Conservation (phyloP, 2,113 vertebrate genomes). For the Equus przewalskii region DNA sequence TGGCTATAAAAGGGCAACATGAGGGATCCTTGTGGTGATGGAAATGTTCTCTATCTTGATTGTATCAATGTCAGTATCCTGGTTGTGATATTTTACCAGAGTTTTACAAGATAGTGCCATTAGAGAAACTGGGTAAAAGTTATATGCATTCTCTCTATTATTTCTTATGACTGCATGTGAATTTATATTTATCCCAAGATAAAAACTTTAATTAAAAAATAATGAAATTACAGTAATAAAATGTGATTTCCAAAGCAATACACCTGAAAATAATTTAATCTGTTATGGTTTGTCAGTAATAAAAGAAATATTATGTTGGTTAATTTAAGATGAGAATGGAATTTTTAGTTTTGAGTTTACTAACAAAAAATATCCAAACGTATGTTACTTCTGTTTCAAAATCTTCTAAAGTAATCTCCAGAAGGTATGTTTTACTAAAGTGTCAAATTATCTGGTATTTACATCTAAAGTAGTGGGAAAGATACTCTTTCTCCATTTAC, state of each 20-base stretch:
- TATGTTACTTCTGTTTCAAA: not conserved
- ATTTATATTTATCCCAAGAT: not conserved
- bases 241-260: not conserved
- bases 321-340: not conserved
- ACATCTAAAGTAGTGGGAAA: not conserved
- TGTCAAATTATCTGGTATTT: not conserved
- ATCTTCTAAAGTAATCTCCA: not conserved
- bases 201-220: not conserved
- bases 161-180: not conserved
- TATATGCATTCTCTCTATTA: not conserved
- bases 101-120: not conserved
- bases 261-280: not conserved
- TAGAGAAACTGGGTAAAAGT: not conserved
- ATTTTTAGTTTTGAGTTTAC: not conserved
- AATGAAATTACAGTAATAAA: not conserved
- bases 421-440: not conserved
- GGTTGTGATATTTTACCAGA: not conserved
- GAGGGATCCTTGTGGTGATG: not conserved
- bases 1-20: not conserved
- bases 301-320: not conserved
- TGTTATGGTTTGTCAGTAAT: not conserved
- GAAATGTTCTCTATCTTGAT: not conserved
- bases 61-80: not conserved
- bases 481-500: not conserved
- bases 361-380: not conserved